Evolutionary conservation across 2,113 vertebrate species (phyloP).

Genomic region (Sebastes schlegelii): DNA sequence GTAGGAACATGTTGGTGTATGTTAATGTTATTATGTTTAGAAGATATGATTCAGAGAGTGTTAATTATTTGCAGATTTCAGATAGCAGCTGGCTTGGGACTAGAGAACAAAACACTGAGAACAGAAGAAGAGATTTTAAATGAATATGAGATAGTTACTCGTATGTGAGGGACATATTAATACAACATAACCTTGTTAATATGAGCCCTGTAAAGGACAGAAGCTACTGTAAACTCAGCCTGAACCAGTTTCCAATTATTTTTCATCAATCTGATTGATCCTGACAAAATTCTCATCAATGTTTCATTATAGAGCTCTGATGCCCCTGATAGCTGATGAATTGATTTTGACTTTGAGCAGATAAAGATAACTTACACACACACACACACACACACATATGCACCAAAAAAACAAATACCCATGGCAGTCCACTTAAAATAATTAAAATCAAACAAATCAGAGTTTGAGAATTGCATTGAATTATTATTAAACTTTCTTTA

Average conservation of each 20-base stretch:
- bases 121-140: not conserved
- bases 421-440: not conserved
- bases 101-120: not conserved
- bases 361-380: not conserved
- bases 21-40: slow-evolving; percentile 21
- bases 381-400: not conserved
- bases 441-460: not conserved
- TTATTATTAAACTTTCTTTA: not conserved
- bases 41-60: slow-evolving; percentile 15
- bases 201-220: not conserved
- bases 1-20: not conserved
- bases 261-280: slow-evolving; percentile 13
- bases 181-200: not conserved
- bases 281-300: not conserved
- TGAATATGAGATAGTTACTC: not conserved
- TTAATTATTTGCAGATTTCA: slow-evolving; percentile 38
- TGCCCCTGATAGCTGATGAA: slow-evolving; percentile 8
- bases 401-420: too few relatives aligned
- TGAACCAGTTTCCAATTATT: not conserved
- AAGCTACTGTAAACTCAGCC: not conserved
- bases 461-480: not conserved
- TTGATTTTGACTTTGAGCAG: slow-evolving; percentile 7
- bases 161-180: not conserved
- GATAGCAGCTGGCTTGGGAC: not conserved
- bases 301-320: slow-evolving; percentile 3